phyloP scores from a whole-genome alignment of 2,888 invertebrate species.

The Tanytarsus gracilentus region DNA sequence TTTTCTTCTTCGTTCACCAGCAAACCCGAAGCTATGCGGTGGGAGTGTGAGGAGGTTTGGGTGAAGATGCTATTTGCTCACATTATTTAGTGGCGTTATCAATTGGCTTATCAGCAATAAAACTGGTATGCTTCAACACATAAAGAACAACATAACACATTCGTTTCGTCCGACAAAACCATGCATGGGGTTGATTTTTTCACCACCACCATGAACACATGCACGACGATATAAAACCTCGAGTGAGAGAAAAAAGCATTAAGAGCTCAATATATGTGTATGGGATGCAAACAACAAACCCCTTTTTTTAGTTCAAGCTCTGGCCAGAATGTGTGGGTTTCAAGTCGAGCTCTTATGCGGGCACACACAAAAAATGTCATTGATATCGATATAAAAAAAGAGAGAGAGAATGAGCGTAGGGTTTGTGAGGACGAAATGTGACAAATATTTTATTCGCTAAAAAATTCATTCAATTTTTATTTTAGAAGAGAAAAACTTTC shows the following conservation, averaged over 20 bases:
- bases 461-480: too few species aligned
- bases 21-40: background rate
- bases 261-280: background rate
- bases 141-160: too few species aligned
- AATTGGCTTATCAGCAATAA: constrained; percentile 28
- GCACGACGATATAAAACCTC: too few species aligned
- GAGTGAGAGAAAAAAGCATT: background rate
- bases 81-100: constrained; percentile 24
- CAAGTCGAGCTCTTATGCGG: background rate
- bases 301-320: background rate
- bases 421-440: too few species aligned
- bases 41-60: background rate
- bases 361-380: background rate
- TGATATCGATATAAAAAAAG: background rate
- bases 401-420: too few species aligned
- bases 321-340: constrained; percentile 3
- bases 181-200: too few species aligned
- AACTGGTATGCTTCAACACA: constrained; percentile 6
- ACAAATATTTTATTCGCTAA: too few species aligned
- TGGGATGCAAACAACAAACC: constrained; percentile 2
- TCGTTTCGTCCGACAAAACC: too few species aligned
- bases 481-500: background rate
- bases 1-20: background rate
- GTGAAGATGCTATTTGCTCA: constrained; percentile 9
- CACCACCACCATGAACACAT: too few species aligned